Percentiles rank a stretch among this genome's conserved stretches.
phyloP scores from a whole-genome alignment of 2,113 vertebrate species.

The Hystrix cristata region DNA sequence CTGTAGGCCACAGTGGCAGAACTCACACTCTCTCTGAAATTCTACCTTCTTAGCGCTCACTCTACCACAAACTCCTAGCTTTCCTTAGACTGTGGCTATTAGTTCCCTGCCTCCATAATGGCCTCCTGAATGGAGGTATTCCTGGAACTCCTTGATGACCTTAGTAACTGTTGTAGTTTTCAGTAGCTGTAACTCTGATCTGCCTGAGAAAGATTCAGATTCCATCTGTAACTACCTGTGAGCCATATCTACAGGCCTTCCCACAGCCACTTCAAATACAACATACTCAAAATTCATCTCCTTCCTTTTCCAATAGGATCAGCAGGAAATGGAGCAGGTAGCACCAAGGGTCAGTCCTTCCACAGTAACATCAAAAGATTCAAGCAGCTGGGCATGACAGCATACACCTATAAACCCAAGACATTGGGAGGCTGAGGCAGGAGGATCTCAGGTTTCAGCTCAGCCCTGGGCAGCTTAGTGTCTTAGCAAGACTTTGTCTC shows the following conservation, averaged over 20 bases:
- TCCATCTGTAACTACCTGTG: neutral
- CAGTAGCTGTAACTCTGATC: neutral
- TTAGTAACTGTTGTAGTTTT: neutral
- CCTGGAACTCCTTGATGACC: neutral
- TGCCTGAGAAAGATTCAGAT: conserved; percentile 25
- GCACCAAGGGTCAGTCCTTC: neutral
- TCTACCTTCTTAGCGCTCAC: neutral
- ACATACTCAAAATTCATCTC: conserved; percentile 16
- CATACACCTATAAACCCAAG: too few relatives aligned
- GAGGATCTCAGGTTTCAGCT: too few relatives aligned
- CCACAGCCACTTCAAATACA: neutral
- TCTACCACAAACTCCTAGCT: neutral
- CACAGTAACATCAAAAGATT: neutral
- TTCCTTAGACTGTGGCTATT: neutral
- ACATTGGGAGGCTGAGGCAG: too few relatives aligned
- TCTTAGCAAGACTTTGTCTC: neutral
- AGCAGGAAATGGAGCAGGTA: neutral
- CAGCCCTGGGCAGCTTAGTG: neutral
- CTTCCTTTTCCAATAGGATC: neutral
- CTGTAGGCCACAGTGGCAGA: neutral
- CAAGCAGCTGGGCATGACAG: neutral
- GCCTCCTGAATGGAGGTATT: neutral
- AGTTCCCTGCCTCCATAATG: neutral
- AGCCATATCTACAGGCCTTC: neutral
- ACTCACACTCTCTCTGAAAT: neutral